Evolutionary conservation across 2,888 invertebrate genomes (phyloP), one percentile per base, ranked within the genome.

Genomic region (Stegana nigrithorax): DNA sequence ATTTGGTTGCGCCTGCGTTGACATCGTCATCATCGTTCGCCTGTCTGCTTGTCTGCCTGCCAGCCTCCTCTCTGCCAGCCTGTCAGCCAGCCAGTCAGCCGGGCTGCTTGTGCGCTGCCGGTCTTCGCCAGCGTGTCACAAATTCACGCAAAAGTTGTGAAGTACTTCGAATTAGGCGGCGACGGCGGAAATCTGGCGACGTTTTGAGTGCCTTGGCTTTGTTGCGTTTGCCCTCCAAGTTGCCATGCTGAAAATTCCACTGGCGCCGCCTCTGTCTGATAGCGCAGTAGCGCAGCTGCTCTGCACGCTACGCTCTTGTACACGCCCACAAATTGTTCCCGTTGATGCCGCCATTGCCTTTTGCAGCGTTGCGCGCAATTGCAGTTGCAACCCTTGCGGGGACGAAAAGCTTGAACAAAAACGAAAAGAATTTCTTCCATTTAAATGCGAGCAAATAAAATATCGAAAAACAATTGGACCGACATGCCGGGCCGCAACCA

Each of bases 141-240:
- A 17, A 47, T 47, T 47, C 45, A 47, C 45, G 23, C 45, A 47
- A 47, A 21, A 47, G 21, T 47, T 47, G 45, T 47, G 23, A 47
- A 47, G 45, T 47, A 23, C 12, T 19, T 47, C 21, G 10, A 12
- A 23, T 21, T 23, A 47, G 45, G 7, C n/a, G 1, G 21, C 23
- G 44, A 8, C 17, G 19, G 19, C 2, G 5, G 6, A 32, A n/a
- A 5, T n/a, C n/a, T 5, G 32, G 32, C 32, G 32, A n/a, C n/a
- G n/a, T n/a, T n/a, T 17, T 44, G 44, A 10, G 19, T 4, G 44
- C 8, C 10, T 47, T 23, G 3, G 23, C 23, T 2, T 47, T 17
- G 10, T 39, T 39, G 39, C 39, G 5, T 39, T 39, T n/a, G 39
- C 39, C 6, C n/a, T n/a, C n/a, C n/a, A n/a, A n/a, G n/a, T 39